A percentile compares a stretch with the other conserved stretches of the same genome.
phyloP scores from a whole-genome alignment of 2,888 invertebrate genomes.

The Papilio gigon region DNA sequence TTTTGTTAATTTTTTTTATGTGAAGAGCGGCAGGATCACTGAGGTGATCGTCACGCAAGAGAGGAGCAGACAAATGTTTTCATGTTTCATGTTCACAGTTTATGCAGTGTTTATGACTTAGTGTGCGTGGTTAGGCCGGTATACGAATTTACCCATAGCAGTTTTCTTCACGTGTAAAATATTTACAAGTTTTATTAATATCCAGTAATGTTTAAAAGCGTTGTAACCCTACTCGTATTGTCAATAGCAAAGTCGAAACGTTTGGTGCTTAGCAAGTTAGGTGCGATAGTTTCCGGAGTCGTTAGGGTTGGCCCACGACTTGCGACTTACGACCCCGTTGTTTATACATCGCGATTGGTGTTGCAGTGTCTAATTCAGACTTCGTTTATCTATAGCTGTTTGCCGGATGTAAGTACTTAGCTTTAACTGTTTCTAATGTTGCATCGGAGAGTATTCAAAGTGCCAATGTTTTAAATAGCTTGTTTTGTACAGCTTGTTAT shows the following conservation, averaged over 20 bases:
- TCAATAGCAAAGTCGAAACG: constrained; percentile 29
- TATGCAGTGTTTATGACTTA: no score
- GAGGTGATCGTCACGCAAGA: no score
- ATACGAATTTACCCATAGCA: no score
- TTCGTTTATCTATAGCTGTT: constrained; percentile 19
- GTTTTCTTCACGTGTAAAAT: no score
- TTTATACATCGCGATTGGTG: constrained; percentile 26
- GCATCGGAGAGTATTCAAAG: not conserved
- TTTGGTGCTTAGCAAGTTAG: constrained; percentile 28
- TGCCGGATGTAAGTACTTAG: constrained; percentile 1
- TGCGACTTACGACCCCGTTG: constrained; percentile 31
- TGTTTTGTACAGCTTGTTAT: not conserved
- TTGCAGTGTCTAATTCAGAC: constrained; percentile 18
- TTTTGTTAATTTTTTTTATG: no score
- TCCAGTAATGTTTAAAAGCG: not conserved
- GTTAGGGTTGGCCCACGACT: constrained; percentile 32
- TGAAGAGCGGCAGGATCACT: no score
- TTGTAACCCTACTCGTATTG: constrained; percentile 17
- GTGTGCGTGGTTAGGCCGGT: no score
- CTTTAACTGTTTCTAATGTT: constrained; percentile 9
- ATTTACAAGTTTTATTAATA: not conserved
- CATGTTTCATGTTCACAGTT: no score
- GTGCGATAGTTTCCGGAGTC: constrained; percentile 32
- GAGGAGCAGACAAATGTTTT: no score
- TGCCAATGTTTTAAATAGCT: not conserved